Evolutionary conservation across 2,888 invertebrate genomes (phyloP).

Genomic region (Drosophila barbarae): DNA sequence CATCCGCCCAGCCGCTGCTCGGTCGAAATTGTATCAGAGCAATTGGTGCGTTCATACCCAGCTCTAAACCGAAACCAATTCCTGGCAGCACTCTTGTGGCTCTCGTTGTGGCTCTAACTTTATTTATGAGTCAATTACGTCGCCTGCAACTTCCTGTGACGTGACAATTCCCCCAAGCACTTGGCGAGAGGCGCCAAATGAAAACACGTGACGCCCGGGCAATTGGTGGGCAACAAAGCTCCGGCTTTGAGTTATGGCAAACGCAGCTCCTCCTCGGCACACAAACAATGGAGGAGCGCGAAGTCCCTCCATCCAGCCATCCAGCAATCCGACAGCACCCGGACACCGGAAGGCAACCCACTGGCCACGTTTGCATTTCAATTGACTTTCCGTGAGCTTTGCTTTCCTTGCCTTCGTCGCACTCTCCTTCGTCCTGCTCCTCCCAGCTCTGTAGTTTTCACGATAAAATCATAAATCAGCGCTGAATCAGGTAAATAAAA

Average conservation of each 20-base stretch:
- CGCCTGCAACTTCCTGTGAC: constrained; percentile 58
- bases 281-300: constrained; percentile 41
- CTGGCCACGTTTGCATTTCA: constrained; percentile 70
- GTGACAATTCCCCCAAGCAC: constrained; percentile 60
- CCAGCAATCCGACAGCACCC: constrained; percentile 5
- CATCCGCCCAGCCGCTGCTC: constrained; percentile 7
- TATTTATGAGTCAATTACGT: constrained; percentile 66
- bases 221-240: constrained; percentile 71
- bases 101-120: constrained; percentile 33
- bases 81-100: constrained; percentile 2
- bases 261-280: constrained; percentile 40
- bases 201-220: constrained; percentile 68
- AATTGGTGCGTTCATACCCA: constrained; percentile 21
- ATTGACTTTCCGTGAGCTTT: constrained; percentile 51
- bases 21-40: constrained; percentile 33
- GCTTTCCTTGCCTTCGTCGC: constrained; percentile 12
- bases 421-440: constrained; percentile 6
- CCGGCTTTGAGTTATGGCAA: constrained; percentile 67
- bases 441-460: constrained; percentile 30
- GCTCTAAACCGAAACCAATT: constrained; percentile 2
- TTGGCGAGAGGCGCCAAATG: constrained; percentile 58
- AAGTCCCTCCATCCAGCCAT: neutral
- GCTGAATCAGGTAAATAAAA: constrained; percentile 75
- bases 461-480: constrained; percentile 76
- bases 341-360: constrained; percentile 33